These are phyloP conservation scores for Acanthochromis polyacanthus DNA, from an alignment of 2,113 vertebrate species.

Conservation along the genomic window DNA sequence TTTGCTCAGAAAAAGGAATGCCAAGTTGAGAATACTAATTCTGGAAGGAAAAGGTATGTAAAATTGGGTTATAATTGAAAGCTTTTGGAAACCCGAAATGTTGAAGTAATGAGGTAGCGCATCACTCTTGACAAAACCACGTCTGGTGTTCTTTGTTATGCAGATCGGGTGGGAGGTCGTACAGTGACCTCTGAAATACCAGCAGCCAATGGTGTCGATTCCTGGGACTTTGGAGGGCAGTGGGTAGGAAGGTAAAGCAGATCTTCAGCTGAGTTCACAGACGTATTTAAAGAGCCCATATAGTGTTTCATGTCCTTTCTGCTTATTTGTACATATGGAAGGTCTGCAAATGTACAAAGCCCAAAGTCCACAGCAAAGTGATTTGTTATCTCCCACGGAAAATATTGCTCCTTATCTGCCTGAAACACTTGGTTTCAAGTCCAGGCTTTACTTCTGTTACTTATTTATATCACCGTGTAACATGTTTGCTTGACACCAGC, in stretches of 20 bases:
- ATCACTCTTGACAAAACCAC: neutral
- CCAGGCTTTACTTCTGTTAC: no score
- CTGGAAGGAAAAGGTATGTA: constrained; percentile 83
- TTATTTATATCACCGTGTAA: no score
- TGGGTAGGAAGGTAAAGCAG: constrained; percentile 82
- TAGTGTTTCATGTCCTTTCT: no score
- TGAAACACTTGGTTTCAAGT: no score
- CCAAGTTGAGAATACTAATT: constrained; percentile 72
- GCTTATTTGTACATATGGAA: no score
- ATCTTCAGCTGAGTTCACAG: neutral
- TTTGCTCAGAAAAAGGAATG: constrained; percentile 68
- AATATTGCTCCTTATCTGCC: no score
- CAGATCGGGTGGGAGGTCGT: constrained; percentile 83
- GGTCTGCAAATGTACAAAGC: no score
- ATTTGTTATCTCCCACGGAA: no score
- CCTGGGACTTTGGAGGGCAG: constrained; percentile 84
- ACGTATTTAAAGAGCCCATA: no score
- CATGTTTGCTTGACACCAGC: no score
- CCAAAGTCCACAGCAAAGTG: no score
- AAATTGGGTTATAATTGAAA: neutral
- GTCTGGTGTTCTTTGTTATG: neutral
- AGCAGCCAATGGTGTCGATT: constrained; percentile 72
- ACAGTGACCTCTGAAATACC: constrained; percentile 75
- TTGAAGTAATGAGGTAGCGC: no score
- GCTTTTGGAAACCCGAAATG: neutral